Conservation (phyloP, 2,113 vertebrate genomes). For the Acrocephalus kingi region DNA sequence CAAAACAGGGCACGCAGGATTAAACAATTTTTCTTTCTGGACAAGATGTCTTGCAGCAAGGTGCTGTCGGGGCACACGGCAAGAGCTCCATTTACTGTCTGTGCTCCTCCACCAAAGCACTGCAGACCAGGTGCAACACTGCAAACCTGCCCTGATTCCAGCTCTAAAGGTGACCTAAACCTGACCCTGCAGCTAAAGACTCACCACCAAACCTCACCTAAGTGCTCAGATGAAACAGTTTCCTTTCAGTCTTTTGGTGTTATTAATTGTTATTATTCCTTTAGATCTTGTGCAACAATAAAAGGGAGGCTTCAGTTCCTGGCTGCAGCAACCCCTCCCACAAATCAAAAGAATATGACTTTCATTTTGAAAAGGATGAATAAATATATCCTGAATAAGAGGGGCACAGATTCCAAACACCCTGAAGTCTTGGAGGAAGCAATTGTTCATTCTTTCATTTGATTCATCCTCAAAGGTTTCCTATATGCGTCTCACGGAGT, state of each 20-base stretch:
- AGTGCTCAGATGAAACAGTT: background rate
- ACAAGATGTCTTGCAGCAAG: background rate
- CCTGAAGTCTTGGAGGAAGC: background rate
- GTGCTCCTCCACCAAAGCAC: background rate
- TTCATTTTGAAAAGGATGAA: constrained; percentile 34
- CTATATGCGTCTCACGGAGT: background rate
- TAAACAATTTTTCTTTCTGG: background rate
- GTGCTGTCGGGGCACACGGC: background rate
- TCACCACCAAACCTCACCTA: constrained; percentile 12
- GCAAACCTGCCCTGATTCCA: background rate
- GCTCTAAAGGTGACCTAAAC: background rate
- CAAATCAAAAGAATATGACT: constrained; percentile 38
- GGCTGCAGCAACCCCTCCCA: constrained; percentile 27
- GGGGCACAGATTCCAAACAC: background rate
- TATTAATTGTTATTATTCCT: constrained; percentile 39
- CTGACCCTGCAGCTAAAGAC: background rate
- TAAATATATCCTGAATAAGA: constrained; percentile 34
- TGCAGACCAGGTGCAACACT: background rate
- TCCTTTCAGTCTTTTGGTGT: background rate
- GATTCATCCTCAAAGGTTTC: constrained; percentile 9
- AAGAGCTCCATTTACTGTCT: background rate
- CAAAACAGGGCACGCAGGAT: background rate
- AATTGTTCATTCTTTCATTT: constrained; percentile 35
- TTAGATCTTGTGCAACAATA: constrained; percentile 51
- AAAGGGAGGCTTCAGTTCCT: constrained; percentile 5